Evolutionary conservation across 1,140 invertebrate genomes (phyloP), one percentile per base, ranked within the genome.

Genomic region (Diorhabda sublineata): DNA sequence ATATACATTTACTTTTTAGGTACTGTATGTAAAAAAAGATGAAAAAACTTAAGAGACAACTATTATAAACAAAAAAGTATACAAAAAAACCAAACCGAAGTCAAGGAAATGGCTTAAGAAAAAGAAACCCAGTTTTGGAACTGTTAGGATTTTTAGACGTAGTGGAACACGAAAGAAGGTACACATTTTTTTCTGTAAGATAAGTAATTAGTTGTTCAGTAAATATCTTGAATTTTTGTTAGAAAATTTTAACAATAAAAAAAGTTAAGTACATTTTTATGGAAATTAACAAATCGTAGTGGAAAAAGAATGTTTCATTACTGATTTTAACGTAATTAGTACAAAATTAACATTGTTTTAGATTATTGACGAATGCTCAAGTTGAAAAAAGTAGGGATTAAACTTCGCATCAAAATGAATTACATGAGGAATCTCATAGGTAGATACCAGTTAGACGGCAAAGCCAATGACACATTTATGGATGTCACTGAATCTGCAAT

Each of bases 21-120:
- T 61, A 58, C 41, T n/a, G 64, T 41, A 11, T 52, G 63, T 42
- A 70, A 61, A 61, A 58, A 61, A 61, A 7, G 69, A 52, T 70
- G 69, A 64, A 70, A 70, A 66, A 56, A 61, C 42, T 66, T 70
- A 8, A n/a, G 64, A 6, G 64, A 63, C 43, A 47, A 61, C n/a
- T 58, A 70, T 62, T 11, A 66, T 6, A 66, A 57, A 56, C 8
- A 9, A 66, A 57, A 66, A 59, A 58, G 41, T 61, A 66, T 5
- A n/a, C 42, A n/a, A 70, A 66, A 44, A 7, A 45, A 45, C 3
- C 58, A 26, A 67, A 44, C 3, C 4, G 58, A 60, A 44, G 11
- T 42, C 6, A 43, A 26, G 58, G 52, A 42, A 5, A 43, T 41
- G 65, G n/a, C 7, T 60, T 45, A 8, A 9, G 43, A 43, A 67